phyloP scores from a whole-genome alignment of 2,797 vertebrate species.

The Paratrypauchen microcephalus region DNA sequence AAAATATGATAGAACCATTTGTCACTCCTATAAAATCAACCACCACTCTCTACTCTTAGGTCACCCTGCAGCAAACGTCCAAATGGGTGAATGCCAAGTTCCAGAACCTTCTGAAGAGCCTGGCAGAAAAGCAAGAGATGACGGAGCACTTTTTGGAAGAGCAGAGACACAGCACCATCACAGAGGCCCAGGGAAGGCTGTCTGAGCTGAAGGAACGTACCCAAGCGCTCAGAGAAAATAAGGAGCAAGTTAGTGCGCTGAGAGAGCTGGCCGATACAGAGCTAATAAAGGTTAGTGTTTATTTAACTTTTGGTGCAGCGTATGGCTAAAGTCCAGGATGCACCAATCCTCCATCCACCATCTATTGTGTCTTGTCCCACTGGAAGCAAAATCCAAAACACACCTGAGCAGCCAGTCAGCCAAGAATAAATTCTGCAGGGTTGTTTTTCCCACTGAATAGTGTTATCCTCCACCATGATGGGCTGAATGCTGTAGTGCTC shows the following conservation, averaged over 20 bases:
- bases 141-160: slow-evolving; percentile 61
- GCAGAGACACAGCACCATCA: slow-evolving; percentile 56
- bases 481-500: no score
- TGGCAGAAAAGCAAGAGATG: slow-evolving; percentile 74
- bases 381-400: no score
- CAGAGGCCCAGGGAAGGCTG: slow-evolving; percentile 62
- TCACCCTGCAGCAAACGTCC: slow-evolving; percentile 75
- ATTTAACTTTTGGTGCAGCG: background rate
- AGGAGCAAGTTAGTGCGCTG: slow-evolving; percentile 62
- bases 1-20: no score
- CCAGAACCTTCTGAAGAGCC: slow-evolving; percentile 66
- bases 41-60: slow-evolving; percentile 51
- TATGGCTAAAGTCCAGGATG: no score
- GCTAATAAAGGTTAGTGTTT: slow-evolving; percentile 72
- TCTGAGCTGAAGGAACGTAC: slow-evolving; percentile 56
- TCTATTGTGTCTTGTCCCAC: no score
- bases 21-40: no score
- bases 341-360: no score
- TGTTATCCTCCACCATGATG: no score
- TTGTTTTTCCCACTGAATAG: no score
- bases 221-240: slow-evolving; percentile 60
- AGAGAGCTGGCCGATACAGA: slow-evolving; percentile 62
- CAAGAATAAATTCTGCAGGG: no score
- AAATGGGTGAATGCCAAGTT: slow-evolving; percentile 74
- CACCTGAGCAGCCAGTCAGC: no score